Conservation (phyloP, 2,113 vertebrate genomes). For the Sinocyclocheilus maitianheensis region DNA sequence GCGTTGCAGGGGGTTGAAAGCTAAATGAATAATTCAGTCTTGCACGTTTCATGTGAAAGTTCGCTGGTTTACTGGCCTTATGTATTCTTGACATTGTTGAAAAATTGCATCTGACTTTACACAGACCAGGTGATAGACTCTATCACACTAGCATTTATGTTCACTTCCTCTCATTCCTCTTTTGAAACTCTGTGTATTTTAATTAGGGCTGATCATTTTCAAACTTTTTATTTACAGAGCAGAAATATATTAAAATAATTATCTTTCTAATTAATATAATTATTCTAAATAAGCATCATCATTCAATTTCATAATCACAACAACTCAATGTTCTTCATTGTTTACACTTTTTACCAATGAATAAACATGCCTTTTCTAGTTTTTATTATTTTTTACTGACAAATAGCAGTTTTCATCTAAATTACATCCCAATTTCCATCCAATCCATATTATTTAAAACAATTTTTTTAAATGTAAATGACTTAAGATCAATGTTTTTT, state of each 20-base stretch:
- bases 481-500: no score
- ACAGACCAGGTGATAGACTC: not conserved
- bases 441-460: no score
- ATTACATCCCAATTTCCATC: no score
- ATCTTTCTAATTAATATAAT: no score
- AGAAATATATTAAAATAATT: not conserved
- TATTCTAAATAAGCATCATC: no score
- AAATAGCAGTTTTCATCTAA: not conserved
- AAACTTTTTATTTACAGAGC: not conserved
- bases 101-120: not conserved
- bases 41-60: not conserved
- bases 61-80: not conserved
- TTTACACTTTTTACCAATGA: not conserved
- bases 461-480: no score
- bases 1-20: not conserved
- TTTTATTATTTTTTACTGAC: not conserved
- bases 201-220: not conserved
- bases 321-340: no score
- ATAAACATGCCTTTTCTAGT: not conserved
- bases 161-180: not conserved
- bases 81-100: not conserved
- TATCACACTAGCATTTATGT: not conserved
- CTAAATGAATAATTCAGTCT: not conserved
- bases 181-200: not conserved
- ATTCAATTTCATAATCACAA: no score